phyloP scores from a whole-genome alignment of 2,113 vertebrate genomes.

The Ciconia stormi region DNA sequence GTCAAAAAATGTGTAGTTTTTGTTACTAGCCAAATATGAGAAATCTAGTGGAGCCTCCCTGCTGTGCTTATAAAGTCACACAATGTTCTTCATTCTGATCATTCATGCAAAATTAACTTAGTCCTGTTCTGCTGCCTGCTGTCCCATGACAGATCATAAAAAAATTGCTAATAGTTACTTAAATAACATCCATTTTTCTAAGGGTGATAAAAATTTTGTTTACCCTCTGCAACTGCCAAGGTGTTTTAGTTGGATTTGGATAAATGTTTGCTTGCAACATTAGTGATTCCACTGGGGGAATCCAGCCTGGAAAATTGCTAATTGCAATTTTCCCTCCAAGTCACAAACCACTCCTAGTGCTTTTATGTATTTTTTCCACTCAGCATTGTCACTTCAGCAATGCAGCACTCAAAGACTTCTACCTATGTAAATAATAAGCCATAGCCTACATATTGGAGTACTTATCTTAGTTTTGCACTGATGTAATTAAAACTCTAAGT shows the following conservation, averaged over 20 bases:
- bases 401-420: background rate
- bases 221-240: background rate
- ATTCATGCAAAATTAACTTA: background rate
- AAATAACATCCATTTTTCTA: constrained; percentile 21
- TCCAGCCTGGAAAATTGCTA: constrained; percentile 14
- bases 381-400: background rate
- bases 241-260: constrained; percentile 61
- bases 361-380: constrained; percentile 43
- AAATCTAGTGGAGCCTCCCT: background rate
- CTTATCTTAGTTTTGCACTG: background rate
- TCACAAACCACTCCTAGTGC: background rate
- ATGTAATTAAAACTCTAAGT: background rate
- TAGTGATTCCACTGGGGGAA: background rate
- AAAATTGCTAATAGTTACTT: background rate
- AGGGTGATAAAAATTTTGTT: constrained; percentile 22
- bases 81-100: background rate
- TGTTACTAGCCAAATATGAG: background rate
- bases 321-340: background rate
- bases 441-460: background rate
- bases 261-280: constrained; percentile 28
- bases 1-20: constrained; percentile 21
- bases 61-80: background rate
- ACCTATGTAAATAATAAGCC: constrained; percentile 8
- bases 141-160: background rate
- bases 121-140: constrained; percentile 6